Evolutionary conservation across 2,797 vertebrate genomes (phyloP).

Genomic region (Apodemus agrarius): DNA sequence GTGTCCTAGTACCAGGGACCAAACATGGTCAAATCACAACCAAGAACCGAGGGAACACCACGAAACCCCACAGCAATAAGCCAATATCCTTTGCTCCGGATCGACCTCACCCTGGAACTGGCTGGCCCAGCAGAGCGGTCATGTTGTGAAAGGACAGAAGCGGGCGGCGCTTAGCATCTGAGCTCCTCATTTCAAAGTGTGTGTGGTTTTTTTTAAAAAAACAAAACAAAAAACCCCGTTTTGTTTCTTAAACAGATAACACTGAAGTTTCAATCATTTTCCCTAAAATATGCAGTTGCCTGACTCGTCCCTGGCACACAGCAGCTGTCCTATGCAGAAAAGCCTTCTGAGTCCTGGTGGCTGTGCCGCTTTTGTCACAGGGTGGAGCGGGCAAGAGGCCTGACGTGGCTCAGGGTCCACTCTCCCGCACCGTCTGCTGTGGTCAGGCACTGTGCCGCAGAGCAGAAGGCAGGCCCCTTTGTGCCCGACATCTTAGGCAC

Average conservation of each 20-base stretch:
- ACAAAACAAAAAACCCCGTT: not conserved
- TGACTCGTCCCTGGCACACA: constrained; percentile 22
- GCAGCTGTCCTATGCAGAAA: not conserved
- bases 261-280: not conserved
- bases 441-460: not conserved
- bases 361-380: not conserved
- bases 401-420: not conserved
- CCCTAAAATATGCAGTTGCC: not conserved
- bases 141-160: constrained; percentile 28
- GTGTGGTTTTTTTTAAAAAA: too few relatives aligned
- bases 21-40: constrained; percentile 1
- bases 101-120: constrained; percentile 54
- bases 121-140: not conserved
- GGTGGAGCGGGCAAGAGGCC: not conserved
- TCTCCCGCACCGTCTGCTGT: not conserved
- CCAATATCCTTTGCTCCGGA: constrained; percentile 28
- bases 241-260: constrained; percentile 25
- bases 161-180: not conserved
- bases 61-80: constrained; percentile 43
- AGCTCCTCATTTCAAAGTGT: too few relatives aligned
- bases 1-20: not conserved
- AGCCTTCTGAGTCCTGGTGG: not conserved
- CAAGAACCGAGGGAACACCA: constrained; percentile 39
- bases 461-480: not conserved
- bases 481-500: not conserved